Conservation (phyloP, 2,113 vertebrate genomes). For the Calidris pugnax region DNA sequence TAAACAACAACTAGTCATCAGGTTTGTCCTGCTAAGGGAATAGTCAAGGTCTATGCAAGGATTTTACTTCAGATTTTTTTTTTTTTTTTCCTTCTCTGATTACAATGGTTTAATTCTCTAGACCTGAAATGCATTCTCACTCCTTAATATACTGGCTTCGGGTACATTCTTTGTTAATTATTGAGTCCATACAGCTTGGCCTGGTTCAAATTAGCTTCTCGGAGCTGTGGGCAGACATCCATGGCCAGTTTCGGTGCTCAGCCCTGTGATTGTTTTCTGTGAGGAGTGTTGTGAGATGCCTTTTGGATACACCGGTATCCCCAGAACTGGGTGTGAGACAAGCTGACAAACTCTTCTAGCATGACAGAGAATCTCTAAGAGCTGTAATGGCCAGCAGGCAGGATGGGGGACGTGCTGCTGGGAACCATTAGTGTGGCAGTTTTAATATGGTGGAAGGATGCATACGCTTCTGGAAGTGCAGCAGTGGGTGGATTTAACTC, state of each 20-base stretch:
- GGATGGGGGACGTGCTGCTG: neutral
- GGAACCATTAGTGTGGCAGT: neutral
- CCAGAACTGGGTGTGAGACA: neutral
- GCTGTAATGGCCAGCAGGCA: neutral
- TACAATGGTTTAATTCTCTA: constrained; percentile 52
- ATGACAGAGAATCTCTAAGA: neutral
- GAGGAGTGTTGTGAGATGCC: neutral
- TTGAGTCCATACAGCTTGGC: neutral
- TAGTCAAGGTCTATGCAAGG: constrained; percentile 60
- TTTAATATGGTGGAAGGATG: neutral
- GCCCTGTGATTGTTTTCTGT: neutral
- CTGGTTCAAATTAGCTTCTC: constrained; percentile 40
- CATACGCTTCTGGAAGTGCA: neutral
- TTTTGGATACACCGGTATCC: neutral
- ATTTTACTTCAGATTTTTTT: neutral
- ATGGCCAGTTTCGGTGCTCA: neutral
- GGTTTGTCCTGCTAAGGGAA: constrained; percentile 53
- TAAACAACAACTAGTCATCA: constrained; percentile 67
- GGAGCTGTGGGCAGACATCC: neutral
- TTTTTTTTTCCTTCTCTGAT: neutral
- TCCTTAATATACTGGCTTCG: constrained; percentile 36
- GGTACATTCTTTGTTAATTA: constrained; percentile 59
- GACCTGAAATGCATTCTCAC: constrained; percentile 40
- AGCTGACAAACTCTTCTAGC: constrained; percentile 20
- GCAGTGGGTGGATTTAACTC: neutral